These are phyloP conservation scores for Mesorhabditis belari DNA, from an alignment of 2,888 invertebrate species.

Conservation along the genomic window DNA sequence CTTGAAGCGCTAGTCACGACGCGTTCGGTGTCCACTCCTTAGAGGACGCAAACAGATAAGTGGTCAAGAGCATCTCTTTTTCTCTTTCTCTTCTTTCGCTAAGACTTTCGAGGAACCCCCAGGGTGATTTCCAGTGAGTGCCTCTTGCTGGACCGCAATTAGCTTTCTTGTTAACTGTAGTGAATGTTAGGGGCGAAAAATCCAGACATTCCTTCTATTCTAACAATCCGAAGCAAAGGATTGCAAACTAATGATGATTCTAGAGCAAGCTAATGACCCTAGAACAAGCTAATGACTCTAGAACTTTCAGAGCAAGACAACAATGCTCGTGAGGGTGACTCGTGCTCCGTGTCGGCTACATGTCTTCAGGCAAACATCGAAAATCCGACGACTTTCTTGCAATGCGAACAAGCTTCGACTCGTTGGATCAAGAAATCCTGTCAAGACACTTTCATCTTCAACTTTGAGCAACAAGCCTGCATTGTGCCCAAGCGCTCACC, in stretches of 20 bases:
- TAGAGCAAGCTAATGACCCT: not conserved
- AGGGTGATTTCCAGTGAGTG: no score
- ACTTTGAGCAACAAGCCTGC: slow-evolving; percentile 51
- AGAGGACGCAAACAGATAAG: not conserved
- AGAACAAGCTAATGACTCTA: not conserved
- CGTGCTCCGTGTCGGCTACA: slow-evolving; percentile 44
- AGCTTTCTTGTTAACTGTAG: no score
- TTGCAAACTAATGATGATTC: not conserved
- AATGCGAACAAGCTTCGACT: slow-evolving; percentile 49
- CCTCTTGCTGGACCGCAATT: no score
- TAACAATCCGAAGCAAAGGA: no score
- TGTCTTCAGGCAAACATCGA: slow-evolving; percentile 48
- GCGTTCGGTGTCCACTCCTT: not conserved
- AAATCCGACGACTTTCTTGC: slow-evolving; percentile 41
- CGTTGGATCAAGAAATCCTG: slow-evolving; percentile 49
- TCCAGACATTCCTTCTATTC: no score
- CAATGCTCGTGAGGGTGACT: slow-evolving; percentile 39
- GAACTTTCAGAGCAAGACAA: slow-evolving; percentile 43
- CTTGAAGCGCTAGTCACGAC: not conserved
- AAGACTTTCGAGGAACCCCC: no score
- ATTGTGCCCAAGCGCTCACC: slow-evolving; percentile 34
- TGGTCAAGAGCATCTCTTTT: no score
- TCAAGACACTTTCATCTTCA: slow-evolving; percentile 47
- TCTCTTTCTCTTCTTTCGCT: not conserved
- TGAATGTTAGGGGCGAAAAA: no score